These are phyloP conservation scores for Danio rerio DNA, from an alignment of 2,113 vertebrate species.

Conservation along the genomic window DNA sequence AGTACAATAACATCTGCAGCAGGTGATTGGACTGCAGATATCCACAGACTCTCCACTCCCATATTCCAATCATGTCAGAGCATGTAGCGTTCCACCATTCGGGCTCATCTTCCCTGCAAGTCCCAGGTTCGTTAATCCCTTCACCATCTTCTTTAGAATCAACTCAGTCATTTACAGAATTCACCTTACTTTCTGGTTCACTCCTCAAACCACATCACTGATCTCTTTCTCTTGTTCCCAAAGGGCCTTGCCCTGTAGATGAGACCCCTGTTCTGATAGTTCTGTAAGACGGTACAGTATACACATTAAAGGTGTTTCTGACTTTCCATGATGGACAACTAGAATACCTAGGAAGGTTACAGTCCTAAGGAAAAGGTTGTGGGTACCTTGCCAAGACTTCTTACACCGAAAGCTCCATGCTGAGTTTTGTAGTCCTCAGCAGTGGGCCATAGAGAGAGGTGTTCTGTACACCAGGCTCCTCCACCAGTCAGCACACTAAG, in stretches of 20 bases:
- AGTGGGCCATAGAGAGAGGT: too few species aligned
- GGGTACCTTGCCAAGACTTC: too few species aligned
- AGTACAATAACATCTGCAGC: background rate
- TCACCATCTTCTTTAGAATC: too few species aligned
- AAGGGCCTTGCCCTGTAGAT: background rate
- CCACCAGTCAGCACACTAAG: too few species aligned
- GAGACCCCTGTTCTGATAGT: background rate
- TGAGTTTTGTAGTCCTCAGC: too few species aligned
- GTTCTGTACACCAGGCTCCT: too few species aligned
- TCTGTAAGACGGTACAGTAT: background rate
- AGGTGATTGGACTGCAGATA: background rate
- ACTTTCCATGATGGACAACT: background rate
- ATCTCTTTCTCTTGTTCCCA: background rate
- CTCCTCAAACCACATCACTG: background rate
- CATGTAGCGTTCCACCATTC: too few species aligned
- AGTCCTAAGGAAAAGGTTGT: too few species aligned
- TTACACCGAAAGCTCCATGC: too few species aligned
- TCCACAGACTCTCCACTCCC: background rate
- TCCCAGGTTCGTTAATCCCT: too few species aligned
- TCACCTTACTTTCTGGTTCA: background rate
- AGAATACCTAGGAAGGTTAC: too few species aligned
- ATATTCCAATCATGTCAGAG: background rate
- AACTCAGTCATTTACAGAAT: too few species aligned
- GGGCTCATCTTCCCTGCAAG: background rate
- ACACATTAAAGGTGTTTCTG: background rate